A percentile compares a stretch with the other conserved stretches of the same genome.
These are phyloP conservation scores for Sebastes melanostomus DNA, from an alignment of 2,797 vertebrate genomes.

Conservation along the genomic window DNA sequence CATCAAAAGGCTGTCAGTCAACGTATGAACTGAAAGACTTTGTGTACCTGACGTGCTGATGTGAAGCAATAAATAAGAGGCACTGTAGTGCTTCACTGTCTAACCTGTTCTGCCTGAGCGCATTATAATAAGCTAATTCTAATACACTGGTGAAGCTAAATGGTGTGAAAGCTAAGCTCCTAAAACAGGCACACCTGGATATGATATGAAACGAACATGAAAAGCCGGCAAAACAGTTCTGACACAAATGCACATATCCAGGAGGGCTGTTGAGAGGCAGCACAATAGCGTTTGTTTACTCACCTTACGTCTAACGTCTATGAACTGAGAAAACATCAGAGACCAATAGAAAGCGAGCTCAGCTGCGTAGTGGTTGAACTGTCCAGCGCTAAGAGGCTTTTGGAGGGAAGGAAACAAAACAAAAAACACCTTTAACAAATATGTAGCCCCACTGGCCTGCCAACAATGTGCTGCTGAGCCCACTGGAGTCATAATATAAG, in stretches of 20 bases:
- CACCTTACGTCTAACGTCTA: slow-evolving; percentile 97
- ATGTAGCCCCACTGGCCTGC: background rate
- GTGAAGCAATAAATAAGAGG: background rate
- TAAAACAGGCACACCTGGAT: background rate
- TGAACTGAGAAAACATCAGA: slow-evolving; percentile 99
- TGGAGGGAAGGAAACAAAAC: slow-evolving; percentile 45
- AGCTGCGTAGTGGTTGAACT: slow-evolving; percentile 92
- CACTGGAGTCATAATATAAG: background rate
- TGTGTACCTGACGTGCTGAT: background rate
- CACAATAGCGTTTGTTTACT: slow-evolving; percentile 64
- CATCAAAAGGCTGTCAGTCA: background rate
- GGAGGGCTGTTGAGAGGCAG: background rate
- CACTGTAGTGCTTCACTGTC: background rate
- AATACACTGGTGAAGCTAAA: fast-evolving
- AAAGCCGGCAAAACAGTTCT: background rate
- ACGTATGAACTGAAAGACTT: background rate
- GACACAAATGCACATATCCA: background rate
- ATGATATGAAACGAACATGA: background rate
- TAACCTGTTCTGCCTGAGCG: slow-evolving; percentile 22
- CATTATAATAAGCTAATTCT: background rate
- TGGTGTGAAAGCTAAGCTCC: background rate
- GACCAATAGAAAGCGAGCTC: slow-evolving; percentile 97
- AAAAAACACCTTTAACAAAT: slow-evolving; percentile 51
- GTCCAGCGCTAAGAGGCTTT: slow-evolving; percentile 86
- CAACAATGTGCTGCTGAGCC: background rate